These are phyloP conservation scores for Adelognathus sp. DNA, from an alignment of 2,888 invertebrate species.

Conservation along the genomic window DNA sequence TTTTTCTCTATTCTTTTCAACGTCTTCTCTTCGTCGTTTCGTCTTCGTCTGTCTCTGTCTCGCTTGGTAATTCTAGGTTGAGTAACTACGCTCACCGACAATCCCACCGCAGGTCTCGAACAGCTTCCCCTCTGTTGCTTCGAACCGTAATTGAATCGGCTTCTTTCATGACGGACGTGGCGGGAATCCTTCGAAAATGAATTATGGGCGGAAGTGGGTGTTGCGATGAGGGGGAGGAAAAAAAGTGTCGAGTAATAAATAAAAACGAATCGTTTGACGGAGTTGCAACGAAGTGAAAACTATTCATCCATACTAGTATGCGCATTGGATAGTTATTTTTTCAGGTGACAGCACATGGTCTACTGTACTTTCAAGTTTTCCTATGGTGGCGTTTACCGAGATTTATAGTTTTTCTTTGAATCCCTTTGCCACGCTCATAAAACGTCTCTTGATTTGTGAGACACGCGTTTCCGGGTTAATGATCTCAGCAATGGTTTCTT, in stretches of 20 bases:
- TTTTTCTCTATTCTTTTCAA: slow-evolving; percentile 55
- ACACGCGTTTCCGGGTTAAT: slow-evolving; percentile 12
- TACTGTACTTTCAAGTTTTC: neutral
- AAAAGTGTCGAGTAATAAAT: slow-evolving; percentile 58
- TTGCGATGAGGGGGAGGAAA: slow-evolving; percentile 42
- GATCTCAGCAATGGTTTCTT: neutral
- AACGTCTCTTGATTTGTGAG: neutral
- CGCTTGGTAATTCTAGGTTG: slow-evolving; percentile 70
- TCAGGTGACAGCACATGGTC: neutral
- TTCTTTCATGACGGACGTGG: slow-evolving; percentile 41
- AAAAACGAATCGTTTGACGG: slow-evolving; percentile 52
- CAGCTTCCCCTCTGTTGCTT: slow-evolving; percentile 27
- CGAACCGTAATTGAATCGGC: slow-evolving; percentile 60
- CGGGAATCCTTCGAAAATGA: slow-evolving; percentile 41
- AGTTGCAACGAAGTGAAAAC: slow-evolving; percentile 41
- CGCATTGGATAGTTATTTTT: slow-evolving; percentile 1
- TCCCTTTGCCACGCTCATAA: neutral
- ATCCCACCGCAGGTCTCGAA: slow-evolving; percentile 8
- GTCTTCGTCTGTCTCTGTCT: slow-evolving; percentile 54
- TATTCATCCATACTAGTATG: slow-evolving; percentile 39
- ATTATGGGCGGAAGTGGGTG: slow-evolving; percentile 60
- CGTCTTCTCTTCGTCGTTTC: slow-evolving; percentile 24
- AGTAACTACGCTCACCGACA: slow-evolving; percentile 46
- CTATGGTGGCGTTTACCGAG: neutral
- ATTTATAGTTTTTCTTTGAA: neutral